These are phyloP conservation scores for Microhierax caerulescens DNA, from an alignment of 2,797 vertebrate genomes.

Conservation along the genomic window DNA sequence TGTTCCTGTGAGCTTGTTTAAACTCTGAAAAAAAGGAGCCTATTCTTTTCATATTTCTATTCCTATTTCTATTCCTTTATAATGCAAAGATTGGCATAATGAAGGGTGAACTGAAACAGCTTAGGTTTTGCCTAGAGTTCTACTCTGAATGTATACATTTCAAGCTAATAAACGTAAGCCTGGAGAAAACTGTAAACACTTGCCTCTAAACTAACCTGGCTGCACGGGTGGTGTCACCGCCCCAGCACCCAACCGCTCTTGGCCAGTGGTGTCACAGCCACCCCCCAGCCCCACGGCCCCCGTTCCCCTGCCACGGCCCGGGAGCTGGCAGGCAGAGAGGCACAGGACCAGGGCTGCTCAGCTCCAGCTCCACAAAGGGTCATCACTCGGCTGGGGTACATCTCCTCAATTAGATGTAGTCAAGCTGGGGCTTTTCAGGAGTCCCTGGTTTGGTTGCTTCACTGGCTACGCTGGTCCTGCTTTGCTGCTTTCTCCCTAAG, in stretches of 20 bases:
- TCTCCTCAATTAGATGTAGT: no score
- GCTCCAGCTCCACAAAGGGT: fast-evolving
- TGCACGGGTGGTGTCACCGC: fast-evolving
- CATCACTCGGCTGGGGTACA: background rate
- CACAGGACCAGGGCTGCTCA: background rate
- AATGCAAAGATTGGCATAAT: background rate
- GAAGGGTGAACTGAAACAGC: background rate
- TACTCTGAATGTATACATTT: background rate
- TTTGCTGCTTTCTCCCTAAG: background rate
- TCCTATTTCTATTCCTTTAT: no score
- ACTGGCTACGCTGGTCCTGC: background rate
- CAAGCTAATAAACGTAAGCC: background rate
- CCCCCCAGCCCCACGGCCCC: background rate
- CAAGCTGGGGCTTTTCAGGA: background rate
- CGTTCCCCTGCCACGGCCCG: background rate
- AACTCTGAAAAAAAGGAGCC: background rate
- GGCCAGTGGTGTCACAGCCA: background rate
- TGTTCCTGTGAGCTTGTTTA: background rate
- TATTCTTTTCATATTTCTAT: no score
- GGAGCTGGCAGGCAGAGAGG: background rate
- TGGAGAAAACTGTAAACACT: background rate
- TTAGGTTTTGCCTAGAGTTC: background rate
- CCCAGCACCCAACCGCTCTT: background rate
- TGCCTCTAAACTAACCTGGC: background rate
- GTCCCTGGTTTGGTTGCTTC: background rate